phyloP scores from a whole-genome alignment of 2,888 invertebrate genomes.

The Melieria crassipennis region DNA sequence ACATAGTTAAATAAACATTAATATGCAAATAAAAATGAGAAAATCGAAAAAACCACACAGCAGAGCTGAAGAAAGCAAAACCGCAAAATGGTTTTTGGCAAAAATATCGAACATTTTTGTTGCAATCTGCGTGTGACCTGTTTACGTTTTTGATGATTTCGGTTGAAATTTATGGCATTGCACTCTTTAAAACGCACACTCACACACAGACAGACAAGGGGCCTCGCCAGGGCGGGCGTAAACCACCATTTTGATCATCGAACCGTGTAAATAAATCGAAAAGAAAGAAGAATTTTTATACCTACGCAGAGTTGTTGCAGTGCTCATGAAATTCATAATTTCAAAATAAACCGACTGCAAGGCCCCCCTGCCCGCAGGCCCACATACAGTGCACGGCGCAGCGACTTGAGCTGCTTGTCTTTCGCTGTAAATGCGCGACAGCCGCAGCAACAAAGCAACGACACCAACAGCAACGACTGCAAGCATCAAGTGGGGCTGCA shows the following conservation, averaged over 20 bases:
- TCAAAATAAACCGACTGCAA: slow-evolving; percentile 40
- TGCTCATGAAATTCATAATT: slow-evolving; percentile 44
- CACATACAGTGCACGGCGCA: slow-evolving; percentile 21
- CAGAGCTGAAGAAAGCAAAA: too few species aligned
- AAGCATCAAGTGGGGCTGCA: too few species aligned
- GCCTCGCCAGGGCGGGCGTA: not conserved
- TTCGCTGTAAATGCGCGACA: slow-evolving; percentile 16
- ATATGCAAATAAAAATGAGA: too few species aligned
- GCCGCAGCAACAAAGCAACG: slow-evolving; percentile 31
- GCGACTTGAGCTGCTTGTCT: slow-evolving; percentile 11
- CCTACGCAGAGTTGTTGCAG: slow-evolving; percentile 49
- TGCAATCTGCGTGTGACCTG: slow-evolving; percentile 25
- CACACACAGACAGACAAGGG: not conserved
- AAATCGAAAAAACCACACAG: too few species aligned
- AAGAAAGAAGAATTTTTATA: slow-evolving; percentile 29
- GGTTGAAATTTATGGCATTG: slow-evolving; percentile 29
- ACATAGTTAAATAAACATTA: too few species aligned
- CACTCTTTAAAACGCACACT: slow-evolving; percentile 1
- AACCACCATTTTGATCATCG: slow-evolving; percentile 21
- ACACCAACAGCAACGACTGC: slow-evolving; percentile 3
- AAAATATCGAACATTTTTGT: not conserved
- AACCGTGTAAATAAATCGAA: slow-evolving; percentile 27
- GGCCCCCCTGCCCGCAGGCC: slow-evolving; percentile 22
- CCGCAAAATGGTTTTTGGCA: too few species aligned
- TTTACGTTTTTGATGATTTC: slow-evolving; percentile 18